Base-by-base conservation (phyloP, 2,888 invertebrate species). In the Hypolimnas misippus region DNA sequence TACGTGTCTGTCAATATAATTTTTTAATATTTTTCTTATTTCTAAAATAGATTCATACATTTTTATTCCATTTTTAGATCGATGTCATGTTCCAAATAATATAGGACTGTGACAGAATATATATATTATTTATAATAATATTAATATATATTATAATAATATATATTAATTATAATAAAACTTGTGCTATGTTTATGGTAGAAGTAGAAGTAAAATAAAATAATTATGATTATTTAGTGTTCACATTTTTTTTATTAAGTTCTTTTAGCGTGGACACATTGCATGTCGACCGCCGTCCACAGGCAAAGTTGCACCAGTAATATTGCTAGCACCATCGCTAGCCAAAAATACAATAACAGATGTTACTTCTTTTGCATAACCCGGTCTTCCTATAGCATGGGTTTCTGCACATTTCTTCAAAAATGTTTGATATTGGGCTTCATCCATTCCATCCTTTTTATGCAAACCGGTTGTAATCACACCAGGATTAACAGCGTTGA, bases 401-500 rank as follows among this genome's bases (percentile, higher is more conserved):
- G 98, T 98, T 35, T 93, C 93, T 75, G 96, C 96, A 57, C 95
- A 94, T 68, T 95, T 95, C 76, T 97, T 96, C 66, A 98, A 88
- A 83, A 98, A 98, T 78, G 93, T 93, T 40, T 93, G 92, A 84
- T 98, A 97, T 42, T 95, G 93, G 67, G 95, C 94, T 33, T 96
- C 95, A 73, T 93, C 93, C 95, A 98, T 95, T 54, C 97, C 97
- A 12, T 95, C 96, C 65, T 87, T 94, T 83, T 94, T 96, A 73
- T 98, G 98, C 49, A 98, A 82, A 72, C 97, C 96, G 0, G 98
- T 98, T 1, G 95, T 83, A n/a, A 96, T 95, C 0, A 98, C 98
- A 14, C 98, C 99, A 40, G 98, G 98, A 86, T 98, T 98, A 0
- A 98, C 97, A 57, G 96, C 94, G 83, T 98, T 98, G 0, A 97